These are phyloP conservation scores for Nasonia oneida DNA, from an alignment of 2,888 invertebrate species.

Conservation along the genomic window DNA sequence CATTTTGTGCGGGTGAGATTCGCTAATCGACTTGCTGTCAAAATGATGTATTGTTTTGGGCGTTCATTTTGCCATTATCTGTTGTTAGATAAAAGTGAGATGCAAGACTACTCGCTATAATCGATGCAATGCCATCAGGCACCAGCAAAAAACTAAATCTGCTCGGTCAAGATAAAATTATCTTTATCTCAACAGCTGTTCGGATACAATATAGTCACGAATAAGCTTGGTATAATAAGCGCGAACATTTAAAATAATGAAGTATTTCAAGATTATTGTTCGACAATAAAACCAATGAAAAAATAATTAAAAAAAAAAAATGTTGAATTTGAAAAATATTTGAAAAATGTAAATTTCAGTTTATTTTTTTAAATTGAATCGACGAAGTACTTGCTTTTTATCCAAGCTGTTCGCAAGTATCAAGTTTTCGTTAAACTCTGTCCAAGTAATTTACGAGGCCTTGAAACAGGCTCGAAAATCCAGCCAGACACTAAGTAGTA, in stretches of 20 bases:
- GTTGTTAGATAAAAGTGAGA: neutral
- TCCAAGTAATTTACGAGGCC: no score
- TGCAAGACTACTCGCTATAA: neutral
- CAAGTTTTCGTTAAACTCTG: no score
- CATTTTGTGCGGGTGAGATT: conserved; percentile 76
- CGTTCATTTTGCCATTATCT: conserved; percentile 12
- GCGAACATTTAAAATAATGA: neutral
- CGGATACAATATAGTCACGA: neutral
- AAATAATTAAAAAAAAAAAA: no score
- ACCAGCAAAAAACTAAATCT: neutral
- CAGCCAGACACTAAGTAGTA: no score
- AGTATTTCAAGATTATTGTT: neutral
- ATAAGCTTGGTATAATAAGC: neutral
- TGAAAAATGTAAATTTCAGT: no score
- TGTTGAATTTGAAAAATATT: no score
- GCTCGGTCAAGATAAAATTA: neutral
- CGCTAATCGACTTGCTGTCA: conserved; percentile 23
- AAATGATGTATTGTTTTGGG: conserved; percentile 31
- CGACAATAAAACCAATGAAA: no score
- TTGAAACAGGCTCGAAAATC: no score
- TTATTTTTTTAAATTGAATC: no score
- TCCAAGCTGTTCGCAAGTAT: no score
- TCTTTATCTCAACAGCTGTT: neutral
- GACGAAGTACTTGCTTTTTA: no score
- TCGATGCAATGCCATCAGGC: neutral